Percentiles rank a stretch among this genome's conserved stretches.
These are phyloP conservation scores for Myotis myotis DNA, from an alignment of 2,797 vertebrate genomes.

Conservation along the genomic window DNA sequence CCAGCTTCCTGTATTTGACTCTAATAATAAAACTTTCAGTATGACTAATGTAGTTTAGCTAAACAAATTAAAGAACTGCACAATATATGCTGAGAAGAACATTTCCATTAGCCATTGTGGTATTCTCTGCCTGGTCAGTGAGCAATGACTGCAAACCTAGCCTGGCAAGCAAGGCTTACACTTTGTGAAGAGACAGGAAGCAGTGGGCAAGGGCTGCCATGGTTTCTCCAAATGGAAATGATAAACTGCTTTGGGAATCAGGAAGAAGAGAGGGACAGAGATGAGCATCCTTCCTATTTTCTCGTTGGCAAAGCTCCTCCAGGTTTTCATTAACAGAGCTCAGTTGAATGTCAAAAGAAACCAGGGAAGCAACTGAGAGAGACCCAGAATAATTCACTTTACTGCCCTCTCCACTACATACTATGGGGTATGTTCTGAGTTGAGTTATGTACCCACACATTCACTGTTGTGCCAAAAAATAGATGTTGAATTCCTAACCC, in stretches of 20 bases:
- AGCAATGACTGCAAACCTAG: slow-evolving; percentile 71
- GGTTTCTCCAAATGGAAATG: not conserved
- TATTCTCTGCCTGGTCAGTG: slow-evolving; percentile 75
- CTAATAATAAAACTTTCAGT: slow-evolving; percentile 85
- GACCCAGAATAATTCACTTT: not conserved
- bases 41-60: slow-evolving; percentile 86
- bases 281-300: not conserved
- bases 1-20: slow-evolving; percentile 84
- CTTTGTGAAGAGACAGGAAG: not conserved
- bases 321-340: not conserved
- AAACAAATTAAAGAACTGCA: slow-evolving; percentile 85
- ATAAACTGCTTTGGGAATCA: not conserved
- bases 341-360: not conserved
- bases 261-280: not conserved
- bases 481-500: not conserved
- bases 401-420: not conserved
- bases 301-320: not conserved
- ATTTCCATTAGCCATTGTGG: slow-evolving; percentile 83
- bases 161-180: not conserved
- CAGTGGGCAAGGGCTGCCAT: not conserved
- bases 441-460: not conserved
- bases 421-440: not conserved
- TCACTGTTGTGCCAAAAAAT: not conserved
- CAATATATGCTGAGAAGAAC: slow-evolving; percentile 80
- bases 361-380: not conserved